These are phyloP conservation scores for Phoxinus phoxinus DNA, from an alignment of 2,113 vertebrate genomes.

Conservation along the genomic window DNA sequence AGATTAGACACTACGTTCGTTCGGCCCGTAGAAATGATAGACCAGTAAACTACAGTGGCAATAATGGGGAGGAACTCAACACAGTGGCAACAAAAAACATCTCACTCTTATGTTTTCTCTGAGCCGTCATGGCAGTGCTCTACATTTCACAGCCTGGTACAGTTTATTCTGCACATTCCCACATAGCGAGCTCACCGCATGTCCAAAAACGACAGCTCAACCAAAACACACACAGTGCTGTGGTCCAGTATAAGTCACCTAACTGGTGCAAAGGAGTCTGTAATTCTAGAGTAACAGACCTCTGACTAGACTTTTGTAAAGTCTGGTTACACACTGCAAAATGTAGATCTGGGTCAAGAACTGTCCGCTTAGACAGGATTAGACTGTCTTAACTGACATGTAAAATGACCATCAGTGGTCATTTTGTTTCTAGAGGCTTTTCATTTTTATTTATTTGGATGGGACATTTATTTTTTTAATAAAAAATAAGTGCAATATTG, in stretches of 20 bases:
- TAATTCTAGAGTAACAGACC: background rate
- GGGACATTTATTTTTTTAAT: no score
- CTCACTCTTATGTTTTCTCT: constrained; percentile 6
- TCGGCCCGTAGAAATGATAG: background rate
- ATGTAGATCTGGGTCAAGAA: background rate
- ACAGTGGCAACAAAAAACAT: constrained; percentile 1
- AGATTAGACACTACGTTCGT: background rate
- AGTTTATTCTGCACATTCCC: constrained; percentile 37
- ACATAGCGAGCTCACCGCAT: constrained; percentile 17
- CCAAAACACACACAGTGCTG: constrained; percentile 2
- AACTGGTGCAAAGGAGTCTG: background rate
- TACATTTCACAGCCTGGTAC: constrained; percentile 36
- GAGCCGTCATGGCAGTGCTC: constrained; percentile 8
- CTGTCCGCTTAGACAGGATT: background rate
- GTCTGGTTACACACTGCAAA: background rate
- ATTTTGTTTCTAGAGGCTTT: background rate
- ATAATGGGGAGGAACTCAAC: background rate
- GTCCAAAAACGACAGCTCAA: constrained; percentile 23
- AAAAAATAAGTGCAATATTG: no score
- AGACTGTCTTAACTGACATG: background rate
- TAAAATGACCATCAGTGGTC: background rate
- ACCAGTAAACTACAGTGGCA: background rate
- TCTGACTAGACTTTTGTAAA: background rate
- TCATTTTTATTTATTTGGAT: no score
- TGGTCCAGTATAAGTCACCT: background rate